Percentiles rank a stretch among this genome's conserved stretches.
Conservation (phyloP, 2,113 vertebrate genomes). For the Proteles cristata region DNA sequence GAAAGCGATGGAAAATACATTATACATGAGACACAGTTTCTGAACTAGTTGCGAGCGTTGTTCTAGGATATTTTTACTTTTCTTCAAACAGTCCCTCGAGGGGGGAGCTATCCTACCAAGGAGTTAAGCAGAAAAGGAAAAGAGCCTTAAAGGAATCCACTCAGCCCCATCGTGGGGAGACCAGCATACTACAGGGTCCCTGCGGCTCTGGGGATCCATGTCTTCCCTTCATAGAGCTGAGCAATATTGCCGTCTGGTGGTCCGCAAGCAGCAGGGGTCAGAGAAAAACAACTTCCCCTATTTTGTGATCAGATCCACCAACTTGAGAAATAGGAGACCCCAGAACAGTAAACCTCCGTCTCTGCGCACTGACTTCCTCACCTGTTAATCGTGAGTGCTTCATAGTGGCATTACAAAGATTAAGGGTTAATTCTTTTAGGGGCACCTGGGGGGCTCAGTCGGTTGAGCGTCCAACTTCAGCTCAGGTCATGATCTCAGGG, state of each 20-base stretch:
- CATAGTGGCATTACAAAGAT: not conserved
- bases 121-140: conserved; percentile 33
- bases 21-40: conserved; percentile 66
- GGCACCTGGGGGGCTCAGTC: not conserved
- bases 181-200: not conserved
- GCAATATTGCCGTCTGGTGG: not conserved
- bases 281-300: not conserved
- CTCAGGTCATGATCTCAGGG: no score
- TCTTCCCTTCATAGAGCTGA: not conserved
- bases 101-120: not conserved
- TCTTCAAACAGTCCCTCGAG: conserved; percentile 60
- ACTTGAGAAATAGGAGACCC: not conserved
- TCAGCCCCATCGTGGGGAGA: not conserved
- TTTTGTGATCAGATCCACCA: not conserved
- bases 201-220: not conserved
- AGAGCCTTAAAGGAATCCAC: not conserved
- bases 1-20: conserved; percentile 71
- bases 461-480: no score
- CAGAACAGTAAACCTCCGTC: not conserved
- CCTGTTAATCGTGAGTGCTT: not conserved
- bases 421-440: not conserved
- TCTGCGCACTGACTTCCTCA: not conserved
- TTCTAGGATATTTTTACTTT: conserved; percentile 70
- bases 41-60: conserved; percentile 52
- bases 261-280: not conserved